Evolutionary conservation across 1,140 invertebrate species (phyloP).

Genomic region (Eueides isabella): DNA sequence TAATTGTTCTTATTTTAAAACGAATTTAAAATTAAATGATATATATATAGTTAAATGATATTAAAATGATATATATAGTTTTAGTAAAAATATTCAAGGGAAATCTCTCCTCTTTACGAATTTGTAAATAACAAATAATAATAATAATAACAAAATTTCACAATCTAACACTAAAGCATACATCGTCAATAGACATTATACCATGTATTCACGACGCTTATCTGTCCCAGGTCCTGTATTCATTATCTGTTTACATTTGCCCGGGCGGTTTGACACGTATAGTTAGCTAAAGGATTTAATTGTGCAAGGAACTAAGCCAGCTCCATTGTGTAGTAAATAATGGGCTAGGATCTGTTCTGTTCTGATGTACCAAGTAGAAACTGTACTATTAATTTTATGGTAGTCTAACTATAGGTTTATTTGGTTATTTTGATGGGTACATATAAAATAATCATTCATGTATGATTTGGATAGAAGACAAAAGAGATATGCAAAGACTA

Average conservation of each 20-base stretch:
- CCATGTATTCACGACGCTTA: not conserved
- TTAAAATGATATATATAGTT: too few species aligned
- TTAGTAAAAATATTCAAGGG: too few species aligned
- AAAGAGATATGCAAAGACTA: too few species aligned
- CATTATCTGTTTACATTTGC: conserved; percentile 2
- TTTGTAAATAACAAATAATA: too few species aligned
- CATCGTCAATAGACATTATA: not conserved
- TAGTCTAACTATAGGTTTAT: not conserved
- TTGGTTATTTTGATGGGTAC: too few species aligned
- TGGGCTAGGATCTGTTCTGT: not conserved
- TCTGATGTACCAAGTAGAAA: not conserved
- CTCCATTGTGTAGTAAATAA: not conserved
- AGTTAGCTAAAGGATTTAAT: conserved; percentile 12
- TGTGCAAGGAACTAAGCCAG: not conserved
- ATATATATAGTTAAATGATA: too few species aligned
- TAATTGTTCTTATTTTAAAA: too few species aligned
- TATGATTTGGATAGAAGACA: too few species aligned
- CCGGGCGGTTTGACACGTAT: not conserved
- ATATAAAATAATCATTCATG: too few species aligned
- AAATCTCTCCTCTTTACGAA: too few species aligned
- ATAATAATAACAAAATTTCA: too few species aligned
- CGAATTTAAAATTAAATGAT: too few species aligned
- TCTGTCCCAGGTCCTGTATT: not conserved
- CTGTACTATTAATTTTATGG: not conserved
- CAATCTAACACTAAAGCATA: not conserved